Percentiles rank a stretch among this genome's conserved stretches.
phyloP scores from a whole-genome alignment of 64 coral and sea anemone genomes.

The Platygyra sinensis region DNA sequence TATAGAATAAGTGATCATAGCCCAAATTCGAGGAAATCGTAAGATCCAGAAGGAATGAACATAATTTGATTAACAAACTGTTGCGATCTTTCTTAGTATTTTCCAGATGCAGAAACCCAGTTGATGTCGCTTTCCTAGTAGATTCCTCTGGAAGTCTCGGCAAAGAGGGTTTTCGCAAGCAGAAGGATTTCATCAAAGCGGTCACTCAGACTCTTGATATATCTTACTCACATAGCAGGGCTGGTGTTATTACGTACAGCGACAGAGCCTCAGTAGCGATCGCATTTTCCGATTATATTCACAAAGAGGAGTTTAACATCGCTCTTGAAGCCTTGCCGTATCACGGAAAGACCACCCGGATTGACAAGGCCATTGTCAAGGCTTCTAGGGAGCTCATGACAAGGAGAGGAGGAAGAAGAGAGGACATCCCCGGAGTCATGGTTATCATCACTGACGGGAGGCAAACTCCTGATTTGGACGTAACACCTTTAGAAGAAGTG shows the following conservation, averaged over 20 bases:
- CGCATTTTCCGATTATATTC: slow-evolving; percentile 38
- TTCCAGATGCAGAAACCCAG: slow-evolving; percentile 47
- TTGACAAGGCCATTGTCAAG: slow-evolving; percentile 45
- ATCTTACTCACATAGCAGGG: not conserved
- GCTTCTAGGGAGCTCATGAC: slow-evolving; percentile 44
- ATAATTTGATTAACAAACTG: too few relatives aligned
- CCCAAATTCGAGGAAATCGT: too few relatives aligned
- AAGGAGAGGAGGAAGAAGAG: not conserved
- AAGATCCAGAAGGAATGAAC: too few relatives aligned
- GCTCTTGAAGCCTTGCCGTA: slow-evolving; percentile 21
- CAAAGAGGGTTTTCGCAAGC: not conserved
- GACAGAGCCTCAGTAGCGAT: slow-evolving; percentile 43
- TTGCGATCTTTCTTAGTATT: not conserved
- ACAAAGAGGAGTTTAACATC: slow-evolving; percentile 13
- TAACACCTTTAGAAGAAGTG: slow-evolving; percentile 23
- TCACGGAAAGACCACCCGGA: slow-evolving; percentile 54
- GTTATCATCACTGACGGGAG: slow-evolving; percentile 81
- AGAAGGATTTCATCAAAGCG: slow-evolving; percentile 46
- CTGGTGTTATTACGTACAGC: slow-evolving; percentile 70
- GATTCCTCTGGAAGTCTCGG: slow-evolving; percentile 57
- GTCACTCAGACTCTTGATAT: slow-evolving; percentile 21
- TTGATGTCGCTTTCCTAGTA: slow-evolving; percentile 54
- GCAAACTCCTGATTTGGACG: slow-evolving; percentile 49
- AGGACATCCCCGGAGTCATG: slow-evolving; percentile 18
- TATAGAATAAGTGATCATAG: too few relatives aligned